Base-by-base conservation (phyloP, 2,888 invertebrate species). In the Hirtodrosophila alboralis region DNA sequence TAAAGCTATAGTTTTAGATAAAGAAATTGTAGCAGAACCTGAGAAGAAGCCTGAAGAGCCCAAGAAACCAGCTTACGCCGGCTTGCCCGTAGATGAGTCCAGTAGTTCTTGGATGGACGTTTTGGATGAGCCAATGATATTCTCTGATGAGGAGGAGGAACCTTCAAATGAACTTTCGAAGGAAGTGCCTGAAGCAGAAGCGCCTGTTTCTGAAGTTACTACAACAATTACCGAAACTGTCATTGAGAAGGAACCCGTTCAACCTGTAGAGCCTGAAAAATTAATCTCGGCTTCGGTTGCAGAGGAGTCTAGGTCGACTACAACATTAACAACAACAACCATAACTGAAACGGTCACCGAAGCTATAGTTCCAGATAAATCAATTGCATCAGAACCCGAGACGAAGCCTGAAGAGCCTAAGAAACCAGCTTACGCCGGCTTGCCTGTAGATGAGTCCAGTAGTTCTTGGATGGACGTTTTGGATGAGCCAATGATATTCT, bases 401-500 rank as follows among this genome's bases (percentile, higher is more conserved):
- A 26, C 33, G 34, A 40, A 44, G 5, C 12, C 33, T 5, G 62
- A 70, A 38, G 58, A 60, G 52, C 63, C 69, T 0, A 75, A 73
- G 41, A 84, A 77, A 49, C 31, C 66, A 26, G 77, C 59, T 0
- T 86, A 87, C 60, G 84, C 76, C 31, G 88, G 86, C 10, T 70
- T 79, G n/a, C 75, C 77, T 8, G 49, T 75, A 5, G 70, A 74
- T 40, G 70, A 77, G 2, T 58, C 73, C 0, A 33, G 71, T 1
- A 70, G 45, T 12, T 49, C 69, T 1, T 77, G 77, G 72, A 84
- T 91, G 81, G 70, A 84, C 51, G 84, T 86, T 12, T 53, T 88
- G 16, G 90, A 90, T 36, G 89, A 90, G 57, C 87, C 88, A 8
- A 86, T 89, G 58, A 65, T 67, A 5, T 78, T 90, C 28, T 87